A percentile compares a stretch with the other conserved stretches of the same genome.
Conservation (phyloP, 92 coral and sea anemone genomes). For the Phenganax stokvisi region DNA sequence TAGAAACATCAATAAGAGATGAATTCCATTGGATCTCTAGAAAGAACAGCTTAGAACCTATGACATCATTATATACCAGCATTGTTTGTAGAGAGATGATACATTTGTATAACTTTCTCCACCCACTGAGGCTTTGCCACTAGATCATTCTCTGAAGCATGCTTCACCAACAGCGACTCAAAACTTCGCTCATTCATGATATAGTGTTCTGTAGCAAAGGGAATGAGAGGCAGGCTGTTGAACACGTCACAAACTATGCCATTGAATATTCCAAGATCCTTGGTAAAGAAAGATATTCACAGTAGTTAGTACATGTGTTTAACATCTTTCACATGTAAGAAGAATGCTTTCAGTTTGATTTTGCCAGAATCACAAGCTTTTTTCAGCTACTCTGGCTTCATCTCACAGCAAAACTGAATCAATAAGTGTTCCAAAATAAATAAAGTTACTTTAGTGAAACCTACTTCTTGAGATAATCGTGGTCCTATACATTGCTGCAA, state of each 20-base stretch:
- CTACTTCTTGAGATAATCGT: constrained; percentile 83
- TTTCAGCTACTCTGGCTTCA: background rate
- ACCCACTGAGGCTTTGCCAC: constrained; percentile 90
- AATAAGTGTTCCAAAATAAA: background rate
- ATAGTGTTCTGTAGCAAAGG: constrained; percentile 70
- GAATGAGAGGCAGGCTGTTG: constrained; percentile 70
- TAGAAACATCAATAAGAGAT: too few relatives aligned
- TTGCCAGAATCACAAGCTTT: background rate
- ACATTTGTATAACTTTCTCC: constrained; percentile 72
- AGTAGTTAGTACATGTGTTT: background rate
- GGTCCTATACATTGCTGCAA: constrained; percentile 89
- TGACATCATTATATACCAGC: constrained; percentile 52
- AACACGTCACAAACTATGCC: constrained; percentile 84
- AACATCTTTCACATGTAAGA: background rate
- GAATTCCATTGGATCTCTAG: background rate
- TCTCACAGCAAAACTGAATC: background rate
- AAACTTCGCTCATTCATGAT: constrained; percentile 81
- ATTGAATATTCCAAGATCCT: constrained; percentile 79
- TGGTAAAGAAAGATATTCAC: background rate
- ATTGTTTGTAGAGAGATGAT: constrained; percentile 73
- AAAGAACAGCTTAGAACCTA: background rate
- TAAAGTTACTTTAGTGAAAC: background rate
- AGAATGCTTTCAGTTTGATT: background rate
- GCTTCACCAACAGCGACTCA: constrained; percentile 64
- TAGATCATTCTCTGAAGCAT: constrained; percentile 77